These are phyloP conservation scores for Harpalus rubripes DNA, from an alignment of 2,888 invertebrate species.

Conservation along the genomic window DNA sequence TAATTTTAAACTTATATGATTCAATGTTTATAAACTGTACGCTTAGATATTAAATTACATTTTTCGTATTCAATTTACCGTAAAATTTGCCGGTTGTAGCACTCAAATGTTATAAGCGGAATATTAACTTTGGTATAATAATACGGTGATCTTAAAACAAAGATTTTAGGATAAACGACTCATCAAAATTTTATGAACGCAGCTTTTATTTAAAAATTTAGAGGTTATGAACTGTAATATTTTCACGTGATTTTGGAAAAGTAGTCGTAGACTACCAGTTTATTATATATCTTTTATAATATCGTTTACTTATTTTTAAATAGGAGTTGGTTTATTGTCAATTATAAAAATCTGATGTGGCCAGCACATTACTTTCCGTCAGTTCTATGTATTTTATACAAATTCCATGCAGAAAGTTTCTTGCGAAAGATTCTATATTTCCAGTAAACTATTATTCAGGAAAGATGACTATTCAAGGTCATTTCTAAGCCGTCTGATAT, in stretches of 20 bases:
- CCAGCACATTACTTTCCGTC: no score
- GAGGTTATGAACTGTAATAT: neutral
- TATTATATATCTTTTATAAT: neutral
- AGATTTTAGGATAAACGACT: constrained; percentile 53
- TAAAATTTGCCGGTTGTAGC: neutral
- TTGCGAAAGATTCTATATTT: no score
- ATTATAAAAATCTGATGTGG: no score
- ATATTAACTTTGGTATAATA: constrained; percentile 59
- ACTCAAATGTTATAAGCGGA: constrained; percentile 56
- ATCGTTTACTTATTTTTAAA: neutral
- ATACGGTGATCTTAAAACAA: constrained; percentile 49
- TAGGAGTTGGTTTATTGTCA: no score
- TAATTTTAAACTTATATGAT: no score
- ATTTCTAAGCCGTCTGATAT: no score
- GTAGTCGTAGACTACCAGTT: neutral
- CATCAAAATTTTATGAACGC: constrained; percentile 49
- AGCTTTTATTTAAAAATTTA: constrained; percentile 4
- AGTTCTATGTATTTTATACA: no score
- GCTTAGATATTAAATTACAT: neutral
- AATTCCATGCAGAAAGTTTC: no score
- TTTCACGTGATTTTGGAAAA: neutral
- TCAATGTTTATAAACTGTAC: no score
- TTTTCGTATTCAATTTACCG: neutral
- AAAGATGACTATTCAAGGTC: no score
- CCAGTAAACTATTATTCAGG: no score